phyloP scores from a whole-genome alignment of 2,888 invertebrate species.

The Atethmia centrago region DNA sequence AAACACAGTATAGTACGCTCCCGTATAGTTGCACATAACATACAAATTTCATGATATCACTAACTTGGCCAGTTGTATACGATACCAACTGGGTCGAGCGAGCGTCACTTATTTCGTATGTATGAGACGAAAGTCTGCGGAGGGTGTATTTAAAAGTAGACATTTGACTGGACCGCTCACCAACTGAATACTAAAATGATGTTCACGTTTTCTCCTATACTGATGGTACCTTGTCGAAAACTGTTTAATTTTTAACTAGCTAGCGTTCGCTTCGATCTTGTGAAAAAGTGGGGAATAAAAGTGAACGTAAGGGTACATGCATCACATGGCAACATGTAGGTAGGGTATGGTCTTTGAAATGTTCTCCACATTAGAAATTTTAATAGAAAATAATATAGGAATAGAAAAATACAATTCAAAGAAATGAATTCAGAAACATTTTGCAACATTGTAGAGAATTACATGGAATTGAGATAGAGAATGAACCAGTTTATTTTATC shows the following conservation, averaged over 20 bases:
- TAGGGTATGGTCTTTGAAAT: background rate
- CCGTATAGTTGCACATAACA: constrained; percentile 27
- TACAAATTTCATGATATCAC: constrained; percentile 52
- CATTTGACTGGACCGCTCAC: constrained; percentile 81
- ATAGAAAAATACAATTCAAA: constrained; percentile 12
- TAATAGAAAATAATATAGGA: background rate
- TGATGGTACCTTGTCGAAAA: constrained; percentile 17
- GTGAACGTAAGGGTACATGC: background rate
- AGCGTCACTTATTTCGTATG: constrained; percentile 83
- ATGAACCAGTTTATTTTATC: constrained; percentile 45
- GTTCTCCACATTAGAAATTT: background rate
- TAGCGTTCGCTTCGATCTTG: constrained; percentile 13
- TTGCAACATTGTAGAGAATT: constrained; percentile 26
- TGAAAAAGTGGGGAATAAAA: constrained; percentile 16
- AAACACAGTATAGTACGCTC: constrained; percentile 40
- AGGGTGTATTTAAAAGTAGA: constrained; percentile 83
- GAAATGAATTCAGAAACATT: constrained; percentile 31
- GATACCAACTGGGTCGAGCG: constrained; percentile 65
- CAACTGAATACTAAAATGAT: constrained; percentile 77
- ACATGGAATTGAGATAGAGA: constrained; percentile 36
- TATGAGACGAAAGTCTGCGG: constrained; percentile 82
- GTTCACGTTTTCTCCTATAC: constrained; percentile 55
- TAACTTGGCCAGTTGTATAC: constrained; percentile 56
- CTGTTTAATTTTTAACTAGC: constrained; percentile 56
- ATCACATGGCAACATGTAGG: background rate